Percentiles rank a stretch among this genome's conserved stretches.
Evolutionary conservation across 2,797 vertebrate species (phyloP).

Genomic region (Gambelia wislizenii): DNA sequence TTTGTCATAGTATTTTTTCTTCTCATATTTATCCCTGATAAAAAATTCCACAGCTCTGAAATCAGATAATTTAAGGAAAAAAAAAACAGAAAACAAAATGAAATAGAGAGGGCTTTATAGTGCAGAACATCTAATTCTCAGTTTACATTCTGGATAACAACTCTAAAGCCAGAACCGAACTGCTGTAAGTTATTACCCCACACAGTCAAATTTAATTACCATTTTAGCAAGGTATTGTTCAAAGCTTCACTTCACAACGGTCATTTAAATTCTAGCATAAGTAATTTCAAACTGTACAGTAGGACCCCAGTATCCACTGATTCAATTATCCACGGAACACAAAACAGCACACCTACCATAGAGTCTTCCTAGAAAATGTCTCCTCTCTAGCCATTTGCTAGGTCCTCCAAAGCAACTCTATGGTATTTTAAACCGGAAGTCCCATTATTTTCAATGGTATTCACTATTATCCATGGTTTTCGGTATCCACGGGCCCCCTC

Average conservation of each 20-base stretch:
- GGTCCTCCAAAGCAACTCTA: too few relatives aligned
- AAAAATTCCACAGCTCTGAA: constrained; percentile 98
- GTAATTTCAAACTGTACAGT: constrained; percentile 4
- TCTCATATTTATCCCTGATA: constrained; percentile 99
- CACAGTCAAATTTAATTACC: neutral
- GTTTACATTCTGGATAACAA: neutral
- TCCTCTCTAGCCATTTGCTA: too few relatives aligned
- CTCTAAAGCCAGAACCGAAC: constrained; percentile 14
- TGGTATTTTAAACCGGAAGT: too few relatives aligned
- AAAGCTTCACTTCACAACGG: neutral
- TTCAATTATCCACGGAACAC: too few relatives aligned
- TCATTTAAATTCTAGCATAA: neutral
- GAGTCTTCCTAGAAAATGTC: too few relatives aligned
- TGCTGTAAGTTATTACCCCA: neutral
- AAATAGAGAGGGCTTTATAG: neutral
- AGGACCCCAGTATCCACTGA: too few relatives aligned
- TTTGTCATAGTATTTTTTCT: constrained; percentile 96
- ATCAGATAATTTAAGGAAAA: constrained; percentile 84
- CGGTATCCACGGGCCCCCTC: too few relatives aligned
- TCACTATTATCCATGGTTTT: too few relatives aligned
- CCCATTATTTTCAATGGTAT: too few relatives aligned
- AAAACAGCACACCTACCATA: too few relatives aligned
- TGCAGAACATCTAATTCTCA: neutral
- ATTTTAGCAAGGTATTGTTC: neutral
- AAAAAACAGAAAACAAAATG: constrained; percentile 6